phyloP scores from a whole-genome alignment of 2,888 invertebrate genomes.

The Drosophila recens region DNA sequence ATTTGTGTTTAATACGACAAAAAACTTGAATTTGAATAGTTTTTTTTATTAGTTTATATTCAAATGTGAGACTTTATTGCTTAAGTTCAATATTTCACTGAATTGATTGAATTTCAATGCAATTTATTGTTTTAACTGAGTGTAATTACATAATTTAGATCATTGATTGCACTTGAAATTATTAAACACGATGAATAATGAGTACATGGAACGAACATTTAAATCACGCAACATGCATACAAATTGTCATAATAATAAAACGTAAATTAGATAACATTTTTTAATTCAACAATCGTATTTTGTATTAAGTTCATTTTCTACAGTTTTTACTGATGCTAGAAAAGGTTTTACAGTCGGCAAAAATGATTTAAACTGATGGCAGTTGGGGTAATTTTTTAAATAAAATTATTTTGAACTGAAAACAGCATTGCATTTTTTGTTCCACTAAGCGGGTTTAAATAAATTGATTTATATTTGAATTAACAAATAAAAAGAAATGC shows the following conservation, averaged over 20 bases:
- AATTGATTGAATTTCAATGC: conserved; percentile 69
- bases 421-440: neutral
- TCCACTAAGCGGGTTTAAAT: neutral
- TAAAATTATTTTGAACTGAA: conserved; percentile 20
- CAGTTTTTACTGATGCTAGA: neutral
- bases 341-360: neutral
- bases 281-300: conserved; percentile 47
- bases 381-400: conserved; percentile 25
- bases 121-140: conserved; percentile 57
- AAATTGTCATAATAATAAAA: conserved; percentile 70
- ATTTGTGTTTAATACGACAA: conserved; percentile 45
- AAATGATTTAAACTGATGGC: neutral
- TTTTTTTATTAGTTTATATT: conserved; percentile 68
- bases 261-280: conserved; percentile 69
- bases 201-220: conserved; percentile 43
- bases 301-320: conserved; percentile 21
- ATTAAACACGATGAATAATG: conserved; percentile 45
- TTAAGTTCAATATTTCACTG: conserved; percentile 73
- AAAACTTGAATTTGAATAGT: conserved; percentile 62
- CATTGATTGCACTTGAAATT: conserved; percentile 54
- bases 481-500: too few species aligned
- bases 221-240: conserved; percentile 55
- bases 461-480: neutral
- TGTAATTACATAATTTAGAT: conserved; percentile 50
- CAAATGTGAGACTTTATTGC: conserved; percentile 74